Percentiles rank a stretch among this genome's conserved stretches.
phyloP scores from a whole-genome alignment of 2,113 vertebrate genomes.

The Albula glossodonta region DNA sequence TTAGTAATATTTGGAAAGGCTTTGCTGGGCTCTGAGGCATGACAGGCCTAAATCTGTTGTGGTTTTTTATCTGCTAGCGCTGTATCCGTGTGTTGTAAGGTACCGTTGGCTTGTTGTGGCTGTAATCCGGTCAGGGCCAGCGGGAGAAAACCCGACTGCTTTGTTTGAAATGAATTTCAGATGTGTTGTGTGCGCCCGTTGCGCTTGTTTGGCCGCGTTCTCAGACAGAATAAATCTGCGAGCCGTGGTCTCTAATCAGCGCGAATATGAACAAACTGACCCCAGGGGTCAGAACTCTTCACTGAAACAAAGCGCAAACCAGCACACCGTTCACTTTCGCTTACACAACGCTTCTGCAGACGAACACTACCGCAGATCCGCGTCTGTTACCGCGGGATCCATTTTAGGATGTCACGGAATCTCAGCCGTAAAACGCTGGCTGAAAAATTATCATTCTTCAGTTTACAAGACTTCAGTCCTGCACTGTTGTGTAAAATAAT shows the following conservation, averaged over 20 bases:
- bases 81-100: background rate
- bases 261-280: no score
- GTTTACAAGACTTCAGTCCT: no score
- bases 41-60: background rate
- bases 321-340: no score
- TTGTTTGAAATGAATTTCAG: background rate
- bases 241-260: background rate
- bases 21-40: background rate
- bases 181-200: background rate
- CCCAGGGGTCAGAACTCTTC: no score
- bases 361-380: no score
- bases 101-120: background rate
- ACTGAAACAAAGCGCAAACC: no score
- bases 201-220: background rate
- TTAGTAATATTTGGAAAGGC: background rate
- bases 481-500: no score
- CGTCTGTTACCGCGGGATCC: no score
- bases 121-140: background rate
- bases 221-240: background rate
- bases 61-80: background rate
- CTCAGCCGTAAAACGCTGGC: no score
- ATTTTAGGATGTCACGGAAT: no score
- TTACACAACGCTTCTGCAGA: no score
- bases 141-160: background rate
- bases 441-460: no score